These are phyloP conservation scores for Zingel zingel DNA, from an alignment of 2,113 vertebrate genomes.

Conservation along the genomic window DNA sequence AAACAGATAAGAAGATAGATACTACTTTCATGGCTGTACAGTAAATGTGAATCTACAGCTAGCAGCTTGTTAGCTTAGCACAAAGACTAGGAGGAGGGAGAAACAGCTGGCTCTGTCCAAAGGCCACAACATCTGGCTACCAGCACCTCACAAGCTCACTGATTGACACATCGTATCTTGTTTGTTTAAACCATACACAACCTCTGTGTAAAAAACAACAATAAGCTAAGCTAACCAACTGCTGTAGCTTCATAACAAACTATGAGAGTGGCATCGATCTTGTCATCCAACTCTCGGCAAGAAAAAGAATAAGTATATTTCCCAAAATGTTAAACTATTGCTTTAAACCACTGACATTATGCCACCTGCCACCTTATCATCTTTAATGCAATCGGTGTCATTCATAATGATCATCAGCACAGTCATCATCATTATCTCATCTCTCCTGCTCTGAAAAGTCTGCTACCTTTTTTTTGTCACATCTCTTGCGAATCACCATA, in stretches of 20 bases:
- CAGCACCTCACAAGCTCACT: background rate
- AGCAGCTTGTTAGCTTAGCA: too few species aligned
- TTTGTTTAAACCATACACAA: background rate
- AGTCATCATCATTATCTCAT: slow-evolving; percentile 42
- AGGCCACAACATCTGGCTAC: too few species aligned
- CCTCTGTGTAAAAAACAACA: background rate
- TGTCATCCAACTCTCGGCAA: background rate
- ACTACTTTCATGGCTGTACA: background rate
- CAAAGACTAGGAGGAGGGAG: too few species aligned
- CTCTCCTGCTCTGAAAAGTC: slow-evolving; percentile 42
- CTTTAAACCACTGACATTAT: slow-evolving; percentile 1
- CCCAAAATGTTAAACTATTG: slow-evolving; percentile 26
- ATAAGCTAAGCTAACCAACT: background rate
- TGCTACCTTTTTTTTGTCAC: slow-evolving; percentile 24
- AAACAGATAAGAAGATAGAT: background rate
- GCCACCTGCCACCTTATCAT: slow-evolving; percentile 21
- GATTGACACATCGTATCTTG: too few species aligned
- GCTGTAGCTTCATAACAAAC: background rate
- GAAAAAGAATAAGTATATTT: slow-evolving; percentile 17
- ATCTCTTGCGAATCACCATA: slow-evolving; percentile 47
- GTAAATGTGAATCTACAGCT: background rate
- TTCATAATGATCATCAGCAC: slow-evolving; percentile 39
- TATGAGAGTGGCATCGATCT: background rate
- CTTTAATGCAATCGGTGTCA: slow-evolving; percentile 27
- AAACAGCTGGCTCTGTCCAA: too few species aligned